Evolutionary conservation across 1,140 invertebrate species (phyloP).

Genomic region (Leptestheria dahalacensis): DNA sequence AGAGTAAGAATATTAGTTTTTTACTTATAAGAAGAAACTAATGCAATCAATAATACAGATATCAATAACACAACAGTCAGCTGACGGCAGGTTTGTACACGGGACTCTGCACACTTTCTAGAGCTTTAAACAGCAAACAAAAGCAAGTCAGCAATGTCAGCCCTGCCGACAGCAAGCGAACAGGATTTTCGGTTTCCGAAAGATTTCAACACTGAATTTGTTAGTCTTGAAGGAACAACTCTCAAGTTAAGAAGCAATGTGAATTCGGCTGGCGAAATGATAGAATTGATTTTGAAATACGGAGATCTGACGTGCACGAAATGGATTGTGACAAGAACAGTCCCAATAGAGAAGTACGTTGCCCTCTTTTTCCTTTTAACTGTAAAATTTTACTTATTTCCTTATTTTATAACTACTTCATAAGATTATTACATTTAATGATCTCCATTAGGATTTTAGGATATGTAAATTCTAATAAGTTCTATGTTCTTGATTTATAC

Average conservation of each 20-base stretch:
- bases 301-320: neutral
- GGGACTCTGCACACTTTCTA: too few relatives aligned
- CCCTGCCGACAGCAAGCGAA: too few relatives aligned
- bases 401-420: neutral
- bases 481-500: too few relatives aligned
- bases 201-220: neutral
- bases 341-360: neutral
- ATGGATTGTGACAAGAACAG: neutral
- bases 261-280: neutral
- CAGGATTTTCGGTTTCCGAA: neutral
- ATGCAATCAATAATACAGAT: too few relatives aligned
- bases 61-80: too few relatives aligned
- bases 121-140: too few relatives aligned
- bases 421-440: neutral
- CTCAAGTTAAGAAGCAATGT: neutral
- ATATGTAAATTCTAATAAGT: too few relatives aligned
- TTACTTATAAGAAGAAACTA: too few relatives aligned
- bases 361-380: neutral
- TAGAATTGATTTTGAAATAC: neutral
- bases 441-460: too few relatives aligned
- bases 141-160: too few relatives aligned
- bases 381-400: neutral
- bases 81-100: too few relatives aligned
- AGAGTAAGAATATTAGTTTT: too few relatives aligned
- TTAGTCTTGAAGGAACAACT: neutral